These are phyloP conservation scores for Sarotherodon lohbergeri DNA, from an alignment of 2,113 vertebrate genomes.

Conservation along the genomic window DNA sequence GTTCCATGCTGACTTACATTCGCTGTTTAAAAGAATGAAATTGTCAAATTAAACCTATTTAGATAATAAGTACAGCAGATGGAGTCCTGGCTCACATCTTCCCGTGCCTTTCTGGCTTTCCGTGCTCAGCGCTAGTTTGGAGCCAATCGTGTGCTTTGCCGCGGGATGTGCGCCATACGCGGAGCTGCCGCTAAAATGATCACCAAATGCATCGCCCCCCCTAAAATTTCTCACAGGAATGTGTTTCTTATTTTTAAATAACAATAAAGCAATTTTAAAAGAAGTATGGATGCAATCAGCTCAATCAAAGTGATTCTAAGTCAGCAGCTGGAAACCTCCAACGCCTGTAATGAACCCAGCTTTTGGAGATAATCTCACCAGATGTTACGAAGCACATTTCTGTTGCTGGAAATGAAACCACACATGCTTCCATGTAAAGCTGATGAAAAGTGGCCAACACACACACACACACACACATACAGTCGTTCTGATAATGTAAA, in stretches of 20 bases:
- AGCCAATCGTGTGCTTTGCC: constrained; percentile 10
- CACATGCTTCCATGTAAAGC: constrained; percentile 4
- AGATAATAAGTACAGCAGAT: constrained; percentile 12
- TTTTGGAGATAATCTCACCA: constrained; percentile 44
- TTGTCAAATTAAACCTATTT: constrained; percentile 10
- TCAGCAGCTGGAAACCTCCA: constrained; percentile 20
- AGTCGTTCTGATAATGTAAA: neutral
- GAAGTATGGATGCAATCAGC: constrained; percentile 20
- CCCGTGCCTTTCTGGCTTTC: neutral
- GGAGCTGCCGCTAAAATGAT: constrained; percentile 15
- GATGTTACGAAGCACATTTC: constrained; percentile 19
- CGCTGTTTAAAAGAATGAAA: neutral
- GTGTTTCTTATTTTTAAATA: constrained; percentile 21
- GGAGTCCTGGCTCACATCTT: neutral
- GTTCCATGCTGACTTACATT: neutral
- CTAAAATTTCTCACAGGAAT: neutral
- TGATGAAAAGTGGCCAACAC: constrained; percentile 2
- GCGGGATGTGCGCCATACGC: neutral
- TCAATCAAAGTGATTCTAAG: constrained; percentile 33
- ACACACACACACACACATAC: neutral
- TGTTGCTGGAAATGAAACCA: constrained; percentile 36
- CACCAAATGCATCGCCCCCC: neutral
- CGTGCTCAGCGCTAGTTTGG: constrained; percentile 2
- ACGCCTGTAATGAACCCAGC: constrained; percentile 30
- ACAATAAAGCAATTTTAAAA: constrained; percentile 23